Conservation (phyloP, 1,140 invertebrate species). For the Xylocopa sonorina region DNA sequence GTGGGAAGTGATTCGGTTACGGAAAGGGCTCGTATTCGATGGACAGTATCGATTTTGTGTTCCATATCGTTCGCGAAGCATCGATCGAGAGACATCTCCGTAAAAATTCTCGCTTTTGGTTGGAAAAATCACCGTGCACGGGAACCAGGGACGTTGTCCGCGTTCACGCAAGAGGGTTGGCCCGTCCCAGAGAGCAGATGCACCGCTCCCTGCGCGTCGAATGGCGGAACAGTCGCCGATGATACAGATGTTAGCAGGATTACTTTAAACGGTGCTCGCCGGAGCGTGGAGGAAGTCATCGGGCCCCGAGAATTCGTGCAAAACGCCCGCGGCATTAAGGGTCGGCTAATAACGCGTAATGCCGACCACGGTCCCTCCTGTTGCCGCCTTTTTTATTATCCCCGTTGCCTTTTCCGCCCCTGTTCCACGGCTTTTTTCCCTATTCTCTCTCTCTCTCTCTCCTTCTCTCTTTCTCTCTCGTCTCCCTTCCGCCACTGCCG, state of each 20-base stretch:
- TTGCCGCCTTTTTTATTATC: constrained; percentile 48
- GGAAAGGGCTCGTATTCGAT: no score
- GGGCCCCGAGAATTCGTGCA: constrained; percentile 51
- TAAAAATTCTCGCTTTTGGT: no score
- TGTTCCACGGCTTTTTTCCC: neutral
- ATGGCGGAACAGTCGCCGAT: constrained; percentile 70
- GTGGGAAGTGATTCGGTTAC: no score
- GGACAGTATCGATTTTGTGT: no score
- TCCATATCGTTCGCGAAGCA: no score
- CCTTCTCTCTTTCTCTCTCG: no score
- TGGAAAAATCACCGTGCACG: no score
- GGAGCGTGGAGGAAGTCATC: constrained; percentile 59
- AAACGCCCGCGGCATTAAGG: constrained; percentile 72
- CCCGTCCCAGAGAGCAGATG: constrained; percentile 67
- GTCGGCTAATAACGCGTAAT: constrained; percentile 79
- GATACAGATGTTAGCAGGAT: constrained; percentile 79
- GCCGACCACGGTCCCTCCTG: constrained; percentile 56
- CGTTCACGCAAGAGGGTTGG: no score
- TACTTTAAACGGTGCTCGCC: constrained; percentile 48
- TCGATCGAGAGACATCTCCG: no score
- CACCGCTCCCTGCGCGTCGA: constrained; percentile 54
- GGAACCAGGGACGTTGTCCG: no score
- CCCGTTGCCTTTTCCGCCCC: neutral
- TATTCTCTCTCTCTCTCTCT: no score
- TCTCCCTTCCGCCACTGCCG: neutral